Conservation (phyloP, 2,888 invertebrate species). For the Euproctis similis region DNA sequence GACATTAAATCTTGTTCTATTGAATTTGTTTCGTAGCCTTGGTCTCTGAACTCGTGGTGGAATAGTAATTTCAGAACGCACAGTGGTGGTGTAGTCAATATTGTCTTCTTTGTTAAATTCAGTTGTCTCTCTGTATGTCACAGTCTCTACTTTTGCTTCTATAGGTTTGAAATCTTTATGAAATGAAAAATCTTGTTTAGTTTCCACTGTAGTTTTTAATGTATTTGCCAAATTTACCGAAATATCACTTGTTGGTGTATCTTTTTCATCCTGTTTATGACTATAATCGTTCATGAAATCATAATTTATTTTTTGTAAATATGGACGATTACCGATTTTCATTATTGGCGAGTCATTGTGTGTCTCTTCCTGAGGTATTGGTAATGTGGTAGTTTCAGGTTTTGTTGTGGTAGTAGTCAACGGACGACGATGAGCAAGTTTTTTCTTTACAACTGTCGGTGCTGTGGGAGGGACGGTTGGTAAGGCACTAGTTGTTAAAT, state of each 20-base stretch:
- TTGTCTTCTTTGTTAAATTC: conserved; percentile 37
- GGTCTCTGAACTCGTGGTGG: conserved; percentile 45
- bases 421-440: conserved; percentile 54
- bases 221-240: conserved; percentile 50
- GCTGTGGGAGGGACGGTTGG: conserved; percentile 64
- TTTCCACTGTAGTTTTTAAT: conserved; percentile 38
- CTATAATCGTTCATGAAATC: conserved; percentile 55
- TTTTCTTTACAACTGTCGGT: conserved; percentile 59
- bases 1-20: conserved; percentile 83
- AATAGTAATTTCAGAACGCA: conserved; percentile 42
- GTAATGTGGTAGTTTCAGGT: not conserved
- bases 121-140: conserved; percentile 37
- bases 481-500: conserved; percentile 62
- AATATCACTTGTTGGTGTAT: conserved; percentile 71
- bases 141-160: conserved; percentile 51
- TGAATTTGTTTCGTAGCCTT: conserved; percentile 72
- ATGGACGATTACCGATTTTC: conserved; percentile 64
- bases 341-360: conserved; percentile 66
- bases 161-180: conserved; percentile 64
- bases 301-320: conserved; percentile 38
- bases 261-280: conserved; percentile 71
- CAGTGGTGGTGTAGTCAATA: conserved; percentile 42
- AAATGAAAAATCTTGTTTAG: conserved; percentile 53
- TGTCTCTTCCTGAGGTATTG: conserved; percentile 34
- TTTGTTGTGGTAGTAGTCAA: conserved; percentile 38